Evolutionary conservation across 2,113 vertebrate genomes (phyloP).

Genomic region (Quiscalus mexicanus): DNA sequence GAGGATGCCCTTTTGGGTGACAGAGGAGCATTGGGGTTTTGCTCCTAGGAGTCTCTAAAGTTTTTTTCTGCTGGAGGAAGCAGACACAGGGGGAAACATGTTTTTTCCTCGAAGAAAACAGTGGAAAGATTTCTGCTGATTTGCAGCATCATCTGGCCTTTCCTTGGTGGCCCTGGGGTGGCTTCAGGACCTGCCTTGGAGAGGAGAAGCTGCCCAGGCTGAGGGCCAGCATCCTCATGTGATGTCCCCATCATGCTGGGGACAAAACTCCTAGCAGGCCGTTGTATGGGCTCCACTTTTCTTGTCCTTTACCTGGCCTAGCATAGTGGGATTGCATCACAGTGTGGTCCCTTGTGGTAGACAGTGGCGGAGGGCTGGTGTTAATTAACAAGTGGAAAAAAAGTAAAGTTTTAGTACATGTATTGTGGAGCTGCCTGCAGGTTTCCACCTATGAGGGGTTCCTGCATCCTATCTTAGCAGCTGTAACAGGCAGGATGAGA

Average conservation of each 20-base stretch:
- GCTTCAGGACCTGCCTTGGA: not conserved
- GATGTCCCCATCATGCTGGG: not conserved
- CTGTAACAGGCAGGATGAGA: not conserved
- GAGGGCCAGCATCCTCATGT: not conserved
- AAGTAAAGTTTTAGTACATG: not conserved
- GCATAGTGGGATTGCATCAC: not conserved
- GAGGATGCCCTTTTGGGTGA: not conserved
- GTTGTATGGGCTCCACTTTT: not conserved
- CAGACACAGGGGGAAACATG: not conserved
- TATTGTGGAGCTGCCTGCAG: not conserved
- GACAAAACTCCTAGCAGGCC: not conserved
- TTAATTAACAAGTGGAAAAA: not conserved
- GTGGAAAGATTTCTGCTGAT: not conserved
- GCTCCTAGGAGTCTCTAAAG: not conserved
- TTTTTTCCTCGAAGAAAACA: not conserved
- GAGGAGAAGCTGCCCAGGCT: not conserved
- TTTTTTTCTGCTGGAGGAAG: not conserved
- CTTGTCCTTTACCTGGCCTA: not conserved
- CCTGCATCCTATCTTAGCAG: not conserved
- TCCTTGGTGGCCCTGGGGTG: not conserved
- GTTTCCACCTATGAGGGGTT: not conserved
- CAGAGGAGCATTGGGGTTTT: not conserved
- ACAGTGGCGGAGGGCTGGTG: rapidly evolving
- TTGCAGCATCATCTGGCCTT: not conserved
- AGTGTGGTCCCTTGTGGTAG: rapidly evolving